phyloP scores from a whole-genome alignment of 2,888 invertebrate species.

The Psylliodes chrysocephalus region DNA sequence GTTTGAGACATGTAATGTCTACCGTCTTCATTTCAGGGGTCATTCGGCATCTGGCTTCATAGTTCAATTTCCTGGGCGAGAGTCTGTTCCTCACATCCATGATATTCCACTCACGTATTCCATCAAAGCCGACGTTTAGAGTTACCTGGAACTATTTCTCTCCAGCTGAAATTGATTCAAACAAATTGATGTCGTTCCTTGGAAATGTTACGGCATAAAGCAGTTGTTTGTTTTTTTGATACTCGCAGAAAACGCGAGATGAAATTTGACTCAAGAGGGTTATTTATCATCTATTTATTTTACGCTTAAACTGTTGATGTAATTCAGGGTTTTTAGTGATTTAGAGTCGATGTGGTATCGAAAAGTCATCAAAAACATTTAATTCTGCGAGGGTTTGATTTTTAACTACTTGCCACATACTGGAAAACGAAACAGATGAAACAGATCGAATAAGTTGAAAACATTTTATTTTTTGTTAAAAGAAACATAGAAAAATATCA shows the following conservation, averaged over 20 bases:
- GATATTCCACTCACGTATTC: constrained; percentile 56
- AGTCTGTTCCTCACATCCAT: constrained; percentile 38
- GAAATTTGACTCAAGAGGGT: neutral
- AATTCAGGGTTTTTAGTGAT: too few relatives aligned
- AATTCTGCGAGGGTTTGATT: too few relatives aligned
- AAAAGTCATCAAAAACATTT: too few relatives aligned
- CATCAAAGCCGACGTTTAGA: constrained; percentile 56
- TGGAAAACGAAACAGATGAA: too few relatives aligned
- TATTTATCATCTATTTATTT: too few relatives aligned
- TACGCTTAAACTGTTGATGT: too few relatives aligned
- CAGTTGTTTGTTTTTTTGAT: constrained; percentile 17
- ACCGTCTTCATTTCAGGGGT: constrained; percentile 52
- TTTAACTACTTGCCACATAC: too few relatives aligned
- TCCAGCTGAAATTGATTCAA: constrained; percentile 43
- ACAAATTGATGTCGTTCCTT: constrained; percentile 42
- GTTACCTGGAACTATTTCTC: constrained; percentile 50
- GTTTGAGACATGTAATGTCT: constrained; percentile 45
- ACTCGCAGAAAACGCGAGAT: neutral
- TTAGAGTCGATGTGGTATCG: too few relatives aligned
- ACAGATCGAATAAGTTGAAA: too few relatives aligned
- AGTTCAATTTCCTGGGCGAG: constrained; percentile 56
- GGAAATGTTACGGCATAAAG: constrained; percentile 31
- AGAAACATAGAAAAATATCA: too few relatives aligned
- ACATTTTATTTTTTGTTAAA: too few relatives aligned
- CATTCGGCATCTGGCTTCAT: constrained; percentile 46